Base-by-base conservation (phyloP, 2,113 vertebrate species). In the Indicator indicator region DNA sequence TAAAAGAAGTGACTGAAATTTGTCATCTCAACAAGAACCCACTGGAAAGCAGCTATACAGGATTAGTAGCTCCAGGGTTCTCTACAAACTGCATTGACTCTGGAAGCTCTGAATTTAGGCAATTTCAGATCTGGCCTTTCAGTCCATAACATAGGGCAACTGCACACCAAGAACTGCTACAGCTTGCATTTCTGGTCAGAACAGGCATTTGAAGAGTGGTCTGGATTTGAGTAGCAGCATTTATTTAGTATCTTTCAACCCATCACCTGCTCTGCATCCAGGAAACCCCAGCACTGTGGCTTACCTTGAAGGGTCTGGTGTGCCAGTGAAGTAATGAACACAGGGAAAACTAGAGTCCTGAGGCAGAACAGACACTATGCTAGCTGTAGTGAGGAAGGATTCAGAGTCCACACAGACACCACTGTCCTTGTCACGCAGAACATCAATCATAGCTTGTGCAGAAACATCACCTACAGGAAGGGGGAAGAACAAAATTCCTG, bases 281-380 rank as follows among this genome's bases (percentile, higher is more conserved):
- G 59, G 52, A 16, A 83, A 56, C 20, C 40, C 62, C 60, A 18
- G 1, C 30, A 62, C 50, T 56, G 62, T 62, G 69, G 69, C 97
- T 65, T 94, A 98, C 98, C 98, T 98, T 94, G 98, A 97, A 82
- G 98, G 98, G 62, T 98, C 98, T 44, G 98, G 98, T 1, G 98
- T 98, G 96, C 98, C 98, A 3, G 98, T 98, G 91, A 98, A 98
- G 97, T 98, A 98, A 94, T 98, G 98, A 79, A 98, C 94, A 92
- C 98, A 98, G 0, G 98, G 97, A 32, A 83, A 97, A 84, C 90
- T 98, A 86, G 91, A 89, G 38, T 96, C 97, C 94, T 98, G 98
- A 92, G 98, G 97, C 97, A 98, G 96, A 81, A 98, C 97, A 59
- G 98, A 98, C 85, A 98, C 98, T 30, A 97, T 95, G 60, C 98